Evolutionary conservation across 2,888 invertebrate species (phyloP).

Genomic region (Escarpia spicata): DNA sequence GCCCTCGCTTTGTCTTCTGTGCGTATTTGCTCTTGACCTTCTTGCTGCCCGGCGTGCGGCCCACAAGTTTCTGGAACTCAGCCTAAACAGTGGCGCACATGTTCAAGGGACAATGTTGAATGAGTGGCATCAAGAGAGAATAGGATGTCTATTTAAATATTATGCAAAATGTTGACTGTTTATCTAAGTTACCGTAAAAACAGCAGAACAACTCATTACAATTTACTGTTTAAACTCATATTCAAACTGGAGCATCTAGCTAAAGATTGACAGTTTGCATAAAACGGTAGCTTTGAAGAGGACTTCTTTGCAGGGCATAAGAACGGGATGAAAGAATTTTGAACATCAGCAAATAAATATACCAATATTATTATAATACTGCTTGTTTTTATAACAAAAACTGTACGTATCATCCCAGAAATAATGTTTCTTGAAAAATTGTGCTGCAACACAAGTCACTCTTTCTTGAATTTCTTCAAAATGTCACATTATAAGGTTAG

Average conservation of each 20-base stretch:
- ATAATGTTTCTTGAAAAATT: too few relatives aligned
- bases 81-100: not conserved
- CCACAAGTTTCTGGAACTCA: slow-evolving; percentile 23
- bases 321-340: not conserved
- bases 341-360: not conserved
- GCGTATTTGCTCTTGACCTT: slow-evolving; percentile 23
- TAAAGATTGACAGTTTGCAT: not conserved
- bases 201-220: too few relatives aligned
- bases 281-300: not conserved
- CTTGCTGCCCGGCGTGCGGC: slow-evolving; percentile 24
- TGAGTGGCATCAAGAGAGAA: not conserved
- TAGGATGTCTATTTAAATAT: not conserved
- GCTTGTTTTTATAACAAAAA: not conserved
- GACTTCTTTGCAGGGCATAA: not conserved
- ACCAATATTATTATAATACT: not conserved
- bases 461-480: too few relatives aligned
- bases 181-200: too few relatives aligned
- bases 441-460: too few relatives aligned
- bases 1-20: not conserved
- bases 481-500: too few relatives aligned
- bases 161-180: not conserved
- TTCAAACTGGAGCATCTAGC: not conserved
- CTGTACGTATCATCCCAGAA: not conserved
- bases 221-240: not conserved
- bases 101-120: not conserved